Conservation (phyloP, 2,888 invertebrate species). For the Phaonia tiefii region DNA sequence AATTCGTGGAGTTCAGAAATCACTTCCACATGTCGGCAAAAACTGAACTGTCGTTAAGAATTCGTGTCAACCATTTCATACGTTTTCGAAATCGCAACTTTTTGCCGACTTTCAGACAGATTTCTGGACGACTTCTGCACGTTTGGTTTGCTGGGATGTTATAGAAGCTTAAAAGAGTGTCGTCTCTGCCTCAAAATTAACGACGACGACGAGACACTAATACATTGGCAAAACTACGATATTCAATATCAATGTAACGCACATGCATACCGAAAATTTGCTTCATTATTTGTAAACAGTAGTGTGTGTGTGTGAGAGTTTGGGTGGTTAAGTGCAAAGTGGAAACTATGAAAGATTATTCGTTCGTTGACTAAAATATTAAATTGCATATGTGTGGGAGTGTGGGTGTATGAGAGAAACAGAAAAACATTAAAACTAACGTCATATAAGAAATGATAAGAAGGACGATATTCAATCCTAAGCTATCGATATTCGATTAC, state of each 20-base stretch:
- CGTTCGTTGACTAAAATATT: slow-evolving; percentile 61
- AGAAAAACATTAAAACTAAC: slow-evolving; percentile 54
- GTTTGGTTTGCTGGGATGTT: too few relatives aligned
- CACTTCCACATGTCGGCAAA: too few relatives aligned
- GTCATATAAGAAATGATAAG: slow-evolving; percentile 74
- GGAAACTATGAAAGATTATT: slow-evolving; percentile 34
- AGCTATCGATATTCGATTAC: slow-evolving; percentile 81
- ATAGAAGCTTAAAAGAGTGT: background rate
- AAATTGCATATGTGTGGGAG: slow-evolving; percentile 49
- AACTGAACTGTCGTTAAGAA: too few relatives aligned
- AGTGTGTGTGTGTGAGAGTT: too few relatives aligned
- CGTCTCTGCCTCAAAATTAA: slow-evolving; percentile 2
- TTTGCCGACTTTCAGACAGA: too few relatives aligned
- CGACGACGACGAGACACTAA: slow-evolving; percentile 1
- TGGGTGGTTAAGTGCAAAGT: slow-evolving; percentile 10
- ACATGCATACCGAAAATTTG: slow-evolving; percentile 38
- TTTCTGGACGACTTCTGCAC: too few relatives aligned
- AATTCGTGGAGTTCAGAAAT: too few relatives aligned
- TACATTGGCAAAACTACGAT: slow-evolving; percentile 47
- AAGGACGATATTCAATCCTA: slow-evolving; percentile 79
- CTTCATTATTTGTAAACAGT: slow-evolving; percentile 52
- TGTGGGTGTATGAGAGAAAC: slow-evolving; percentile 12
- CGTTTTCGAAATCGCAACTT: too few relatives aligned
- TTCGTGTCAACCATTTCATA: too few relatives aligned
- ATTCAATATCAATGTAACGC: slow-evolving; percentile 61